These are phyloP conservation scores for Umimayanthus chanpuru DNA, from an alignment of 92 coral and sea anemone genomes.

Conservation along the genomic window DNA sequence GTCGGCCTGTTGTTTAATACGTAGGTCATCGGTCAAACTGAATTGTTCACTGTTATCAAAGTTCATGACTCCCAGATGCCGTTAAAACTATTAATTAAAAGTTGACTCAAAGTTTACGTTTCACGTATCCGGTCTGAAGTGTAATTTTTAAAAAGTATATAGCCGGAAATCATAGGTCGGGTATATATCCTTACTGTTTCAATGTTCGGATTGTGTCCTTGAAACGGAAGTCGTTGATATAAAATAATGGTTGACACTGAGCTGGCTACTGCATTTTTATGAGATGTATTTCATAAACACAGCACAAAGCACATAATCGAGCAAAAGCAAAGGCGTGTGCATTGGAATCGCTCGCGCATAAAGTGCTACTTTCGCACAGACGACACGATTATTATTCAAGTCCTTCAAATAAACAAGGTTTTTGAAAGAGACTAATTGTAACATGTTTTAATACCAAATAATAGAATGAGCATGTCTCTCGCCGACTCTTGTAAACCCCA, in stretches of 20 bases:
- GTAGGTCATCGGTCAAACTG: neutral
- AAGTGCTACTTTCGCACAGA: neutral
- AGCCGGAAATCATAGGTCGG: neutral
- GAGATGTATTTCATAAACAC: neutral
- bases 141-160: no score
- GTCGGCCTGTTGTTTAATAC: neutral
- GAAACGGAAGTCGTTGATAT: slow-evolving; percentile 34
- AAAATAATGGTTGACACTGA: neutral
- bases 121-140: no score
- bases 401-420: neutral
- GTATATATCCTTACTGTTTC: neutral
- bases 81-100: no score
- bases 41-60: neutral
- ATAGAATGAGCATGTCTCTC: neutral
- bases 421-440: neutral
- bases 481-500: neutral
- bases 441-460: neutral
- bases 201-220: neutral
- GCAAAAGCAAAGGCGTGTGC: neutral
- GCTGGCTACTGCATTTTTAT: neutral
- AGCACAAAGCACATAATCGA: neutral
- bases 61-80: no score
- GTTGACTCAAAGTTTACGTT: no score
- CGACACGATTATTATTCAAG: slow-evolving; percentile 4
- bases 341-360: neutral